Evolutionary conservation across 2,888 invertebrate genomes (phyloP), one percentile per base, ranked within the genome.

Genomic region (Ectemnius continuus): DNA sequence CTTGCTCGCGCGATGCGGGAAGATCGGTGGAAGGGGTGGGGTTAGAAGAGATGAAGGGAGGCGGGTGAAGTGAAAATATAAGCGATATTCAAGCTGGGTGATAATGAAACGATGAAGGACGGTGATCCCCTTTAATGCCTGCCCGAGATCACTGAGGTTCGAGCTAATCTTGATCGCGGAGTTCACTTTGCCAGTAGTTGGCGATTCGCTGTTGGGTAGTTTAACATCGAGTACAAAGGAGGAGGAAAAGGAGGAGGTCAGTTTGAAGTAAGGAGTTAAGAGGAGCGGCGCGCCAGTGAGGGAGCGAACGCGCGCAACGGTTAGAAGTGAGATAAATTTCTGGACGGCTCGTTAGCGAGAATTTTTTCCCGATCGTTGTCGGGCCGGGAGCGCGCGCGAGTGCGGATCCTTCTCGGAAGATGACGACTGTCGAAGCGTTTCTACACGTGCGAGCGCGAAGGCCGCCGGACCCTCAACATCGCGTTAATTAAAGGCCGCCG

Each of bases 401-500:
- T 52, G 52, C 52, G 52, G 66, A 66, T 56, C 2, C 26, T 56
- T 60, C 59, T 67, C 26, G 20, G 73, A 62, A 73, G 61, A 26
- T 45, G 45, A 4, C 47, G 59, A 48, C 46, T 70, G 62, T 73
- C 62, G 63, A 69, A 45, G 47, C 70, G 65, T 45, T 18, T n/a
- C 36, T 67, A 20, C 60, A 6, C 57, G 64, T 58, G 64, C 48
- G 75, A 62, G 65, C 69, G 72, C 63, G 80, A 64, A 58, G 67
- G 66, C 71, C 70, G 8, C 61, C 59, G 65, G 70, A 58, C 67
- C 61, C 61, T 65, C 61, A 64, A 70, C 62, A 72, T 70, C 65
- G 67, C 70, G 69, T 74, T 80, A 81, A 81, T 81, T 75, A 76
- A 67, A 72, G 78, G 72, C 72, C 64, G 77, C 69, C 69, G 63